Conservation (phyloP, 2,797 vertebrate species). For the Lemur catta region DNA sequence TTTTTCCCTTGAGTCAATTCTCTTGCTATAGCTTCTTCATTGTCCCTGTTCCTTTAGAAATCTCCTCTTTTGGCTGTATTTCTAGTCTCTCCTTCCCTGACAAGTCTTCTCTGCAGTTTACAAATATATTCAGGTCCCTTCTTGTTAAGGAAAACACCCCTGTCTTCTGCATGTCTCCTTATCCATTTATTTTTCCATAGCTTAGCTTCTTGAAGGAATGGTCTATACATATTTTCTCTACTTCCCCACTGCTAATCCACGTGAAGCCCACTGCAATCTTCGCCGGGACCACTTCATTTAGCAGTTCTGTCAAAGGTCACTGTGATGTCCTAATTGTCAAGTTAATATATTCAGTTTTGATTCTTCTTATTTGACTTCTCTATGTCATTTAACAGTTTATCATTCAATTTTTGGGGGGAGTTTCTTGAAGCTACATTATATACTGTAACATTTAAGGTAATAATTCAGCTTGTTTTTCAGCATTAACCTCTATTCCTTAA, state of each 20-base stretch:
- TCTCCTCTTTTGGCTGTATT: neutral
- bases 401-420: neutral
- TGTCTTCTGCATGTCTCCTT: neutral
- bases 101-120: neutral
- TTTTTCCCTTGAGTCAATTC: neutral
- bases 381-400: neutral
- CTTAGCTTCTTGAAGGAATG: neutral
- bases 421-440: neutral
- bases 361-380: neutral
- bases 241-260: neutral
- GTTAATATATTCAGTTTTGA: neutral
- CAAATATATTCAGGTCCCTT: neutral
- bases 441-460: neutral
- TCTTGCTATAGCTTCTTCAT: neutral
- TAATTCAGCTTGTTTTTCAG: neutral
- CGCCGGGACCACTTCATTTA: neutral
- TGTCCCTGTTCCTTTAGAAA: neutral
- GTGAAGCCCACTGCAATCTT: neutral
- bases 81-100: neutral
- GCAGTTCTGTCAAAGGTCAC: neutral
- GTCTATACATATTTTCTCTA: neutral
- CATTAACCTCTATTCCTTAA: neutral
- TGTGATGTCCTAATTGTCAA: neutral
- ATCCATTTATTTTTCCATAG: neutral
- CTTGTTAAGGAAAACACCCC: neutral